Evolutionary conservation across 64 coral and sea anemone species (phyloP), one percentile per base, ranked within the genome.

Genomic region (Hydrozoanthus tunicans): DNA sequence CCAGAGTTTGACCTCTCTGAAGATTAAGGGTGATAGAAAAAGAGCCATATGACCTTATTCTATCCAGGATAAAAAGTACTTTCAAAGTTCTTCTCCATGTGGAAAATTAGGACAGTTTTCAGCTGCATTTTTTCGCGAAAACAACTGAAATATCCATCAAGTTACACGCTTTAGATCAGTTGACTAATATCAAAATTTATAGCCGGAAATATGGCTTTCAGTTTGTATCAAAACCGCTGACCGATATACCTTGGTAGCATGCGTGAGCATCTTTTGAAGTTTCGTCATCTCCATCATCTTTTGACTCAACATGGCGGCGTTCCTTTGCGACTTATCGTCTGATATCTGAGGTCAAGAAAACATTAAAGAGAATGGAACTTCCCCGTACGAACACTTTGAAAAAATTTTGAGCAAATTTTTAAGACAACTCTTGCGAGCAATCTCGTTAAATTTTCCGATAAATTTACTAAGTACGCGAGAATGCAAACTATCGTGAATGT

Each of bases 251-350:
- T 96, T 96, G 14, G 95, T 96, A 27, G 95, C 95, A 9, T 96
- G 95, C 43, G 95, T 96, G 17, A 96, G 92, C 95, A 96, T 96
- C 82, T 96, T 96, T 63, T 96, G 95, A 77, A 96, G 79, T 89
- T 96, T 96, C 1, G 95, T 96, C 95, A 96, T 96, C 53, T 96
- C 95, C 95, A 96, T 85, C 95, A 96, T 96, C 57, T 96, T 96
- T 15, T 96, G 95, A 69, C 95, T 96, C 62, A 96, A 89, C 95
- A 94, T 96, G 2, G 95, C 95, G 15, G 95, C 89, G 62, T 96
- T 96, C 73, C 84, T 93, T 51, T 96, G 92, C 5, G 95, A 93
- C 24, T 92, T 93, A 8, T 96, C 91, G 43, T 96, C 92, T 11
- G 95, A 91, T 58, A 89, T 59, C 95, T 96, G 25, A 0, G 65